Evolutionary conservation across 1,140 invertebrate genomes (phyloP).

Genomic region (Radopholus similis): DNA sequence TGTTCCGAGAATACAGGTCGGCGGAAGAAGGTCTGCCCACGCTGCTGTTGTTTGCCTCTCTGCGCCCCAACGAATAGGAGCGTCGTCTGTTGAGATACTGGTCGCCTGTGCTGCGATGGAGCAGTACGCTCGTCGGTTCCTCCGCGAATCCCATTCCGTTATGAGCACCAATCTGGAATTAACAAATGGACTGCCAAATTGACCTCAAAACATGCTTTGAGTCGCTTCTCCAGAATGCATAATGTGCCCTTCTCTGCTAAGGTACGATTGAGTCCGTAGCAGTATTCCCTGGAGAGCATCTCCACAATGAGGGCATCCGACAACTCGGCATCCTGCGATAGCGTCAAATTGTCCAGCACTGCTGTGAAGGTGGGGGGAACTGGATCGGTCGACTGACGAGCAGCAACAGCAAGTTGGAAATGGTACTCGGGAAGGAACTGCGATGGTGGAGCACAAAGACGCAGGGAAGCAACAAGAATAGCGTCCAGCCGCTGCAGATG

Average conservation of each 20-base stretch:
- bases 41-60: not conserved
- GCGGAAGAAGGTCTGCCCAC: not conserved
- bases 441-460: not conserved
- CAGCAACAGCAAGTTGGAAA: not conserved
- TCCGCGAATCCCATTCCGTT: conserved; percentile 40
- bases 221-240: conserved; percentile 2
- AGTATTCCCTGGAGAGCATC: conserved; percentile 3
- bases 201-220: not conserved
- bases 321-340: not conserved
- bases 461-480: not conserved
- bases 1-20: not conserved
- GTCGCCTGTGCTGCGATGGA: not conserved
- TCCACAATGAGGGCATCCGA: conserved; percentile 2
- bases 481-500: not conserved
- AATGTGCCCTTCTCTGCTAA: not conserved
- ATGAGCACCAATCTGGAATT: conserved; percentile 35
- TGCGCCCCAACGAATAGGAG: conserved; percentile 13
- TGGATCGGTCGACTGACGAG: not conserved
- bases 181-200: not conserved
- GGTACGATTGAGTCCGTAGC: not conserved
- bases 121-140: conserved; percentile 28
- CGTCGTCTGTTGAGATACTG: not conserved
- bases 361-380: not conserved
- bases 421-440: not conserved
- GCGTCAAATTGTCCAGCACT: conserved; percentile 7